phyloP scores from a whole-genome alignment of 2,797 vertebrate genomes.

The Denticeps clupeoides region DNA sequence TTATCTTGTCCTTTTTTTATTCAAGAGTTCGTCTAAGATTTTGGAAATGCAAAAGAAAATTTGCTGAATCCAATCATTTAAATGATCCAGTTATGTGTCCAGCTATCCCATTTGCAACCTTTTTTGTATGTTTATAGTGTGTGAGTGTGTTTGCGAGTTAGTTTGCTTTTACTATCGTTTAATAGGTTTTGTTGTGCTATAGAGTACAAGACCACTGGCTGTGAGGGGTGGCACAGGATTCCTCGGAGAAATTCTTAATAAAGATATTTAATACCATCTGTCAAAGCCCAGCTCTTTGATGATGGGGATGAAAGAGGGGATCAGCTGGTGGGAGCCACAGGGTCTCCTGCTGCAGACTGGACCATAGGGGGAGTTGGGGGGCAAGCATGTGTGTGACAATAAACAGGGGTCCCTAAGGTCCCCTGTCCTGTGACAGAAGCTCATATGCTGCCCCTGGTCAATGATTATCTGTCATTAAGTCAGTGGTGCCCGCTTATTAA shows the following conservation, averaged over 20 bases:
- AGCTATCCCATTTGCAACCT: no score
- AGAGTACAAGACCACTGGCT: constrained; percentile 6
- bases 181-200: constrained; percentile 28
- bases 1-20: no score
- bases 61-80: no score
- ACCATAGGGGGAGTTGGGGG: background rate
- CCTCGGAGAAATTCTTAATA: constrained; percentile 23
- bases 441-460: constrained; percentile 18
- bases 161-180: no score
- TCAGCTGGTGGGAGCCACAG: constrained; percentile 22
- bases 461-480: constrained; percentile 20
- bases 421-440: constrained; percentile 2
- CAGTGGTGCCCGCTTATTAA: constrained; percentile 26
- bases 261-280: constrained; percentile 34
- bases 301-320: constrained; percentile 32
- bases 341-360: constrained; percentile 12
- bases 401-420: background rate
- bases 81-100: no score
- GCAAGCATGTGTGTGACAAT: constrained; percentile 5
- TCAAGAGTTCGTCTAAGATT: no score
- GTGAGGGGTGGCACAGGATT: constrained; percentile 9
- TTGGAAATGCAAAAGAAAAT: no score
- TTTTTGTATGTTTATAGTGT: no score
- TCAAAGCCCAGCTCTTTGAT: constrained; percentile 29
- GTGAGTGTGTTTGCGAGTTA: no score